Evolutionary conservation across 2,113 vertebrate genomes (phyloP).

Genomic region (Rhinoptilus africanus): DNA sequence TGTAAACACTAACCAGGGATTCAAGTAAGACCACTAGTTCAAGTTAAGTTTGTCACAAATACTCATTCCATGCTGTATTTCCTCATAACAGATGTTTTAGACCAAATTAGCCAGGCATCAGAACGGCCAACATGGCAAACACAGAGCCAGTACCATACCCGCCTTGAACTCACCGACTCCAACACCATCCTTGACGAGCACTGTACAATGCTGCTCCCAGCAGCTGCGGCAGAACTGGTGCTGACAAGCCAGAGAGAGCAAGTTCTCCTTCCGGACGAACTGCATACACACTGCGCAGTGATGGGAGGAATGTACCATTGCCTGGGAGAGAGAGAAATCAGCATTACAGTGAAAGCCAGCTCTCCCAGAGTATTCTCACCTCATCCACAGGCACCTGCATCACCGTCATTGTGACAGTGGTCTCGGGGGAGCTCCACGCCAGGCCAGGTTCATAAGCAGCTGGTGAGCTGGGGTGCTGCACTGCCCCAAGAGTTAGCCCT

Average conservation of each 20-base stretch:
- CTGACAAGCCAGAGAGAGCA: slow-evolving; percentile 93
- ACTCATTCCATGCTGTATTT: neutral
- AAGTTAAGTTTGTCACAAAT: neutral
- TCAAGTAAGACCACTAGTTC: neutral
- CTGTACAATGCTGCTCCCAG: slow-evolving; percentile 98
- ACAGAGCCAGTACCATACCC: neutral
- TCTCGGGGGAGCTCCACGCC: neutral
- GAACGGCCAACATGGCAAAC: neutral
- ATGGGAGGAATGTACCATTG: slow-evolving; percentile 82
- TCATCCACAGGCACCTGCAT: neutral
- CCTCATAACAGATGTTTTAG: neutral
- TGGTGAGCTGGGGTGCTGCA: neutral
- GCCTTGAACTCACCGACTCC: slow-evolving; percentile 88
- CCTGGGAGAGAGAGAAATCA: slow-evolving; percentile 58
- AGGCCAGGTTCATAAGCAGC: neutral
- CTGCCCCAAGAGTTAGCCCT: neutral
- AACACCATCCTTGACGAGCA: slow-evolving; percentile 94
- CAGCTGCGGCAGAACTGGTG: slow-evolving; percentile 98
- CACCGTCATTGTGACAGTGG: neutral
- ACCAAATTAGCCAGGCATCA: neutral
- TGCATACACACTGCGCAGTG: slow-evolving; percentile 99
- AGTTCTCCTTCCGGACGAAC: slow-evolving; percentile 91
- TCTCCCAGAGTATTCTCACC: neutral
- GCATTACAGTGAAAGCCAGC: neutral
- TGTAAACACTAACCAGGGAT: neutral